phyloP scores from a whole-genome alignment of 1,140 invertebrate genomes.

The Ruditapes philippinarum region DNA sequence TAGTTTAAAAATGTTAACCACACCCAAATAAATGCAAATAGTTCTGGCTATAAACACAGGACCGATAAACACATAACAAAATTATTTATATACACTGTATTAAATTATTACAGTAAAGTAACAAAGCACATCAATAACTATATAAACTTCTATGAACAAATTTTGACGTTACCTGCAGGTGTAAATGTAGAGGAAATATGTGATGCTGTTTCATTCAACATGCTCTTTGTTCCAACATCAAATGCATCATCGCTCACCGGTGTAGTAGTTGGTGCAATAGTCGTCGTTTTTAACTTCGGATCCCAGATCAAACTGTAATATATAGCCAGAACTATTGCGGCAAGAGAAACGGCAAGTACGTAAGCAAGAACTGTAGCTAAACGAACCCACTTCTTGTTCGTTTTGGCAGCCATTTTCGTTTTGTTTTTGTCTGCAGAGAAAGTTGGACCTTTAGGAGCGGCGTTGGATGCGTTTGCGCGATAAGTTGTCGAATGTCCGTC shows the following conservation, averaged over 20 bases:
- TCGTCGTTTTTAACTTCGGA: slow-evolving; percentile 88
- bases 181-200: slow-evolving; percentile 20
- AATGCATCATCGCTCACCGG: not conserved
- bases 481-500: slow-evolving; percentile 60
- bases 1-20: no score
- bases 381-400: slow-evolving; percentile 90
- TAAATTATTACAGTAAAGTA: no score
- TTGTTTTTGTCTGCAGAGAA: slow-evolving; percentile 81
- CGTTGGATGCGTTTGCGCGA: slow-evolving; percentile 48
- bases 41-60: no score
- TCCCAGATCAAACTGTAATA: slow-evolving; percentile 99
- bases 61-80: no score
- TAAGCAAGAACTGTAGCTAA: slow-evolving; percentile 98
- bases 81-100: no score
- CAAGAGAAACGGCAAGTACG: slow-evolving; percentile 97
- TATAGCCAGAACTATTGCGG: slow-evolving; percentile 97
- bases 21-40: no score
- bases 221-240: not conserved
- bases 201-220: slow-evolving; percentile 57
- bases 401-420: slow-evolving; percentile 85
- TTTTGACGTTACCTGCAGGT: slow-evolving; percentile 11
- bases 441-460: slow-evolving; percentile 76
- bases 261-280: slow-evolving; percentile 37
- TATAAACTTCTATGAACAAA: no score
- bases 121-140: no score